Percentiles rank a stretch among this genome's conserved stretches.
Evolutionary conservation across 2,888 invertebrate species (phyloP).

Genomic region (Drosophila bunnanda): DNA sequence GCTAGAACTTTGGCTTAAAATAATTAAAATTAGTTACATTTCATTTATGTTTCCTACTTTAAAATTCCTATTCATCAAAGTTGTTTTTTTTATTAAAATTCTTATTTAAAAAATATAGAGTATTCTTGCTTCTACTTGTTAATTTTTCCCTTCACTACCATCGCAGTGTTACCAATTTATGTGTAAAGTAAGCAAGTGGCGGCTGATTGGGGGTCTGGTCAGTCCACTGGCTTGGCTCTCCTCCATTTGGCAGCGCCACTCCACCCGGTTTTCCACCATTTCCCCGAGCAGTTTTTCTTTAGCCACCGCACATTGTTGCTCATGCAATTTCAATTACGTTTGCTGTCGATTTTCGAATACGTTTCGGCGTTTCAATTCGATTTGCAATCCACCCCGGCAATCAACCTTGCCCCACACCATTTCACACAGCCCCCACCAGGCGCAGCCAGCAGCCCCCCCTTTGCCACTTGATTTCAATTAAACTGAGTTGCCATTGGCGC

Average conservation of each 20-base stretch:
- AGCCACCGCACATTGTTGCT: constrained; percentile 70
- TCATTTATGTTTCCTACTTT: background rate
- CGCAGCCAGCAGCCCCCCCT: constrained; percentile 1
- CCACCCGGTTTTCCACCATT: constrained; percentile 1
- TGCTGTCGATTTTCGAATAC: constrained; percentile 80
- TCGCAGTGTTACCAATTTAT: constrained; percentile 71
- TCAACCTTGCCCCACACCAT: constrained; percentile 10
- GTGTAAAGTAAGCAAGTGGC: constrained; percentile 48
- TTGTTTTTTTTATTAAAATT: background rate
- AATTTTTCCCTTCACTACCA: constrained; percentile 33
- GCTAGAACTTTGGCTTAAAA: background rate
- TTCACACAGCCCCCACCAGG: constrained; percentile 5
- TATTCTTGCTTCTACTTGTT: background rate
- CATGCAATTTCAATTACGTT: constrained; percentile 83
- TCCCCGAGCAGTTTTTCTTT: constrained; percentile 1
- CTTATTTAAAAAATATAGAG: background rate
- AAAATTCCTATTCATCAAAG: background rate
- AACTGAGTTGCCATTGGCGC: constrained; percentile 77
- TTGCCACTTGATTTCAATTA: constrained; percentile 74
- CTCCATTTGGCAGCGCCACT: constrained; percentile 30
- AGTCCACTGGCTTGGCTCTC: constrained; percentile 41
- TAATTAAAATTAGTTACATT: background rate
- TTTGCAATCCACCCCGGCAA: constrained; percentile 66
- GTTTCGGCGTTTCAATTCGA: constrained; percentile 75
- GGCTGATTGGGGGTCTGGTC: constrained; percentile 31